These are phyloP conservation scores for Panthera leo DNA, from an alignment of 2,113 vertebrate genomes.

Conservation along the genomic window DNA sequence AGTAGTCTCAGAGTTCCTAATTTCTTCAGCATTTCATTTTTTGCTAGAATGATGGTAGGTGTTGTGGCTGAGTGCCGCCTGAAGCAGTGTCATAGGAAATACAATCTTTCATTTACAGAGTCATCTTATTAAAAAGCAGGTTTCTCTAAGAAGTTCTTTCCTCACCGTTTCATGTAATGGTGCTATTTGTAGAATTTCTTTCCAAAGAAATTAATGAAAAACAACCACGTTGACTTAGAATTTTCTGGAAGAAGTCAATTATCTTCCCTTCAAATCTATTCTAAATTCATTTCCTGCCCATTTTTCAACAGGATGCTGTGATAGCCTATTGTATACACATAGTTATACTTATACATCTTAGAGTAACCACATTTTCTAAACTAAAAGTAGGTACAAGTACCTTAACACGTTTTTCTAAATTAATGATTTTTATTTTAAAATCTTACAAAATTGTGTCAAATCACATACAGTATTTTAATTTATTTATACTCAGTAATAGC, in stretches of 20 bases:
- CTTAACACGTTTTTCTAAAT: neutral
- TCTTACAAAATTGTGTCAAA: neutral
- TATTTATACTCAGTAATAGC: neutral
- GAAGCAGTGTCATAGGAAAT: neutral
- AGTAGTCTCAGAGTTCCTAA: neutral
- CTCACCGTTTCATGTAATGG: neutral
- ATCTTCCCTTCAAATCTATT: neutral
- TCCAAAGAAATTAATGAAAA: constrained; percentile 26
- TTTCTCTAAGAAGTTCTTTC: neutral
- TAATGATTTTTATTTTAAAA: constrained; percentile 18
- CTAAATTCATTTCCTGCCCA: neutral
- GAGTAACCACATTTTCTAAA: neutral
- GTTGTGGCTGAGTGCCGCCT: neutral
- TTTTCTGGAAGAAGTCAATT: neutral
- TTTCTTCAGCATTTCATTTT: neutral
- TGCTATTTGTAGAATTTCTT: constrained; percentile 1
- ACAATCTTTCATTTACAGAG: neutral
- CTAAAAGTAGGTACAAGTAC: neutral
- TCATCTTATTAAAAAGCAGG: neutral
- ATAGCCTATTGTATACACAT: neutral
- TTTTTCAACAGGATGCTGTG: neutral
- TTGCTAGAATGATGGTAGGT: neutral
- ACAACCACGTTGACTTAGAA: neutral
- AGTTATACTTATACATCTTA: neutral
- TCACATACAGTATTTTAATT: neutral